Evolutionary conservation across 2,888 invertebrate species (phyloP).

Genomic region (Xanthorhoe designata): DNA sequence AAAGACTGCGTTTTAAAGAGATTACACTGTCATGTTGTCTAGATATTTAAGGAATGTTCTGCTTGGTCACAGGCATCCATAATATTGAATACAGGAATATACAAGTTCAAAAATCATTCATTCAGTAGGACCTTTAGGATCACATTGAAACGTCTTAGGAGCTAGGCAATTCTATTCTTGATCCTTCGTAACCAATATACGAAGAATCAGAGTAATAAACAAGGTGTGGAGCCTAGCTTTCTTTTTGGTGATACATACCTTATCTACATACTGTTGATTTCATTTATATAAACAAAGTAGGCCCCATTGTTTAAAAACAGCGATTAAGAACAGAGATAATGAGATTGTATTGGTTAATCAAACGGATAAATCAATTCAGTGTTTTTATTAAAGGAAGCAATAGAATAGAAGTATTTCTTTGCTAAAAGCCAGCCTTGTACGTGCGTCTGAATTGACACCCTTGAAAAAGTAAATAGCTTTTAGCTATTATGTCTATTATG

Average conservation of each 20-base stretch:
- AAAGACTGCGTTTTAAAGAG: neutral
- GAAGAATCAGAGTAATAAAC: too few species aligned
- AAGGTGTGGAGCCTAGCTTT: neutral
- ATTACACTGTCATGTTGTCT: neutral
- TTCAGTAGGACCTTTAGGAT: neutral
- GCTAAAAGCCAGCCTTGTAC: constrained; percentile 40
- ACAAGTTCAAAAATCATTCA: too few species aligned
- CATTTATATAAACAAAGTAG: neutral
- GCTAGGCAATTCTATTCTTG: too few species aligned
- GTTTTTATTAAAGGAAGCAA: constrained; percentile 12
- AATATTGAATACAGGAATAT: too few species aligned
- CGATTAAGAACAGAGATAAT: neutral
- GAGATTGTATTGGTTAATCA: neutral
- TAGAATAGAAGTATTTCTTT: constrained; percentile 17
- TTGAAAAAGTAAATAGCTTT: constrained; percentile 33
- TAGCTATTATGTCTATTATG: constrained; percentile 34
- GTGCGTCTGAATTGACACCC: constrained; percentile 39
- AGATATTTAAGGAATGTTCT: too few species aligned
- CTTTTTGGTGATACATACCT: too few species aligned
- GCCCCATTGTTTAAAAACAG: neutral
- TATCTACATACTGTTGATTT: neutral
- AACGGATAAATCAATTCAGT: neutral
- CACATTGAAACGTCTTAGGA: neutral
- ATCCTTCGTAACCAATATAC: too few species aligned
- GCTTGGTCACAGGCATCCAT: too few species aligned